phyloP scores from a whole-genome alignment of 2,888 invertebrate species.

The Ophion ellenae region DNA sequence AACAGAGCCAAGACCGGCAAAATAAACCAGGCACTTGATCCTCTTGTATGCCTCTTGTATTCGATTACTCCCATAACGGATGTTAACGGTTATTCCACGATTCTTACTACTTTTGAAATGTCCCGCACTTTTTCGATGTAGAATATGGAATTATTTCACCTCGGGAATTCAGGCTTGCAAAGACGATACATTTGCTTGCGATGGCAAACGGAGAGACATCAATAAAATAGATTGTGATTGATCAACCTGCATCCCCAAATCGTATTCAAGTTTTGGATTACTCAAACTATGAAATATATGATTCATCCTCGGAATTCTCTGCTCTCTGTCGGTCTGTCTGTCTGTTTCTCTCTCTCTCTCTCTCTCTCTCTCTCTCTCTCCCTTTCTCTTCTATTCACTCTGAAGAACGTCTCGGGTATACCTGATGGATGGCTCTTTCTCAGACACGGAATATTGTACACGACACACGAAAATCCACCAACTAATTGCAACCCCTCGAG shows the following conservation, averaged over 20 bases:
- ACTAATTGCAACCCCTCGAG: conserved; percentile 51
- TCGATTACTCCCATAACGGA: not conserved
- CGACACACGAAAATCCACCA: conserved; percentile 49
- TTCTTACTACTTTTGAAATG: not conserved
- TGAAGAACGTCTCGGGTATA: conserved; percentile 14
- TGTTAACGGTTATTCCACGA: not conserved
- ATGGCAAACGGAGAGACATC: not conserved
- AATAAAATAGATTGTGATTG: not conserved
- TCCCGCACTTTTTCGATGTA: no score
- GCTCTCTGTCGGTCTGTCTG: not conserved
- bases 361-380: not conserved
- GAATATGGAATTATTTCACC: no score
- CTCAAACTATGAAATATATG: conserved; percentile 64
- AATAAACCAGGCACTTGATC: conserved; percentile 40
- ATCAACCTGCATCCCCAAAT: conserved; percentile 62
- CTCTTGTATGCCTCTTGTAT: conserved; percentile 37
- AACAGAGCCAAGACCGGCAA: conserved; percentile 34
- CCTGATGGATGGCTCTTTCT: conserved; percentile 45
- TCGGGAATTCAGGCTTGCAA: no score
- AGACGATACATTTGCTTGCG: not conserved
- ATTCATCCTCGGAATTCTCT: not conserved
- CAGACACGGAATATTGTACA: conserved; percentile 39
- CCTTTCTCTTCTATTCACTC: conserved; percentile 9
- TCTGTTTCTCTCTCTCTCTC: not conserved
- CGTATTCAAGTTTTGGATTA: conserved; percentile 47